phyloP scores from a whole-genome alignment of 2,797 vertebrate genomes.

The Phrynocephalus guinanensis region DNA sequence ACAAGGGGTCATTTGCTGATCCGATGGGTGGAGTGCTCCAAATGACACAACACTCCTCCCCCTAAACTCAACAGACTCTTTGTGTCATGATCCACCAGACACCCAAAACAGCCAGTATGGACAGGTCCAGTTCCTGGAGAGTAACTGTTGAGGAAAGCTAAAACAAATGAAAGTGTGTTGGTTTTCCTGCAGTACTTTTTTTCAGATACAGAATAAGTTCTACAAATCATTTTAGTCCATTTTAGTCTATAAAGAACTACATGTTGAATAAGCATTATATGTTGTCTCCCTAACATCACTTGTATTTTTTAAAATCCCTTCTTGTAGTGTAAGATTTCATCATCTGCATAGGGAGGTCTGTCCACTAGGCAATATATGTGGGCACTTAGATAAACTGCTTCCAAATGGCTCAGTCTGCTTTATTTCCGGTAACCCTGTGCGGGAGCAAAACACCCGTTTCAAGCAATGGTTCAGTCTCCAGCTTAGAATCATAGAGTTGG shows the following conservation, averaged over 20 bases:
- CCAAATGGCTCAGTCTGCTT: neutral
- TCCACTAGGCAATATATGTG: too few species aligned
- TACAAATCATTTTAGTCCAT: neutral
- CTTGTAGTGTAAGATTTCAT: neutral
- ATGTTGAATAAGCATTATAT: neutral
- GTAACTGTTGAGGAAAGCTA: neutral
- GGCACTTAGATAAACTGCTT: neutral
- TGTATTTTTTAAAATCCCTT: neutral
- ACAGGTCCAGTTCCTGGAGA: fast-evolving
- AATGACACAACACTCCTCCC: too few species aligned
- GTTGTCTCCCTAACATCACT: neutral
- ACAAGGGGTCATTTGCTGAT: too few species aligned
- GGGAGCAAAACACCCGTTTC: too few species aligned
- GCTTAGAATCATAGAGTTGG: too few species aligned
- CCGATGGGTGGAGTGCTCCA: too few species aligned
- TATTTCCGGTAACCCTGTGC: neutral
- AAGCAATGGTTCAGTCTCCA: too few species aligned
- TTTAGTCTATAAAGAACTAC: neutral
- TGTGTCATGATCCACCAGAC: too few species aligned
- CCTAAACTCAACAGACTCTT: too few species aligned
- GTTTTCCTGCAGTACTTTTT: neutral
- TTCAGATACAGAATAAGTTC: neutral
- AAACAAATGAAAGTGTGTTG: neutral
- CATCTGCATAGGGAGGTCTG: neutral
- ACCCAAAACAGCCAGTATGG: too few species aligned